phyloP scores from a whole-genome alignment of 2,888 invertebrate species.

The Orthosia gracilis region DNA sequence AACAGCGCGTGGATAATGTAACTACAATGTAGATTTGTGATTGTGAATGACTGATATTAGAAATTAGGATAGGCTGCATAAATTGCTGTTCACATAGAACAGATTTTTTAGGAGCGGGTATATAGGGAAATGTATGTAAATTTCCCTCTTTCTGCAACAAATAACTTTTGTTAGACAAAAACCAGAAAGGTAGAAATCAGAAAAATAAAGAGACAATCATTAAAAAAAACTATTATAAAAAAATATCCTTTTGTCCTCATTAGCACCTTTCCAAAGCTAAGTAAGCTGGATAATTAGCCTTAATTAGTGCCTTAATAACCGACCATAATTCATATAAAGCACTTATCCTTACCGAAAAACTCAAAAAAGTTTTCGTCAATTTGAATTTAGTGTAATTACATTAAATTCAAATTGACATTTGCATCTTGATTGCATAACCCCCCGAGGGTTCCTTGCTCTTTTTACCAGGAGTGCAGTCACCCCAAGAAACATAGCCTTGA shows the following conservation, averaged over 20 bases:
- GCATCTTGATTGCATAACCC: constrained; percentile 54
- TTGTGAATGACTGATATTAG: not conserved
- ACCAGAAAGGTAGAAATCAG: not conserved
- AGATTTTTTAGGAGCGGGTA: too few species aligned
- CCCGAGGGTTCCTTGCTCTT: constrained; percentile 45
- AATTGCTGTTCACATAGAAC: not conserved
- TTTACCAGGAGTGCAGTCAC: constrained; percentile 60
- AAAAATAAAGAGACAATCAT: not conserved
- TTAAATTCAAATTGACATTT: constrained; percentile 46
- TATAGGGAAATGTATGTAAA: not conserved
- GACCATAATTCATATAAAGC: not conserved
- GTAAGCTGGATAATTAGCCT: not conserved
- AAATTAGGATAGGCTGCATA: not conserved
- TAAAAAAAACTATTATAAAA: not conserved
- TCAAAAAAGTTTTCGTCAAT: constrained; percentile 12
- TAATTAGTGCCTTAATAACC: not conserved
- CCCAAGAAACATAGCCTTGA: constrained; percentile 48
- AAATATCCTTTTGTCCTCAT: not conserved
- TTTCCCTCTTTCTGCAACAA: not conserved
- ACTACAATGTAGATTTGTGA: not conserved
- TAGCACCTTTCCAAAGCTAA: not conserved
- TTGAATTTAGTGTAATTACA: constrained; percentile 39
- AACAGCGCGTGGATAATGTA: not conserved
- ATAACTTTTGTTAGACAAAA: not conserved
- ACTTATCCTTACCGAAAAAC: not conserved